Percentiles rank a stretch among this genome's conserved stretches.
Conservation (phyloP, 1,140 invertebrate species). For the Penaeus japonicus region DNA sequence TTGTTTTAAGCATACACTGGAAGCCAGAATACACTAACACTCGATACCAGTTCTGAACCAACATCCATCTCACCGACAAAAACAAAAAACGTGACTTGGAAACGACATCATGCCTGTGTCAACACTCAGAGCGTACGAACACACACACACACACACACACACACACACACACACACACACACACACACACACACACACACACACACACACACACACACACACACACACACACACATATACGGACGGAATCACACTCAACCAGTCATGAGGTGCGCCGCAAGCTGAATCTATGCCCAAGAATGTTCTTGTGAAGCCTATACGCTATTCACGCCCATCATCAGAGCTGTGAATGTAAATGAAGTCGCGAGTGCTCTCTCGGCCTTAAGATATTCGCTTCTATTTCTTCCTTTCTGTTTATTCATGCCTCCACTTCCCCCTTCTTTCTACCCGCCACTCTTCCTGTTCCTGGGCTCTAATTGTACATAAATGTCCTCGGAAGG, state of each 20-base stretch:
- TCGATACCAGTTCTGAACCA: too few species aligned
- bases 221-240: background rate
- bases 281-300: too few species aligned
- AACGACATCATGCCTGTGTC: background rate
- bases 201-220: conserved; percentile 54
- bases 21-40: too few species aligned
- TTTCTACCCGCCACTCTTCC: too few species aligned
- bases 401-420: too few species aligned
- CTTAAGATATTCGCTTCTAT: too few species aligned
- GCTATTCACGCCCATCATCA: background rate
- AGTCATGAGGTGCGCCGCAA: too few species aligned
- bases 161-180: conserved; percentile 17
- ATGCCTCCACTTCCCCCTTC: too few species aligned
- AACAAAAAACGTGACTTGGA: background rate
- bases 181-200: conserved; percentile 37
- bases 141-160: background rate
- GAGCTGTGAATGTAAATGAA: background rate
- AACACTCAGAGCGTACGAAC: background rate
- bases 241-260: conserved; percentile 24
- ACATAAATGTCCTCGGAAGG: too few species aligned
- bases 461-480: too few species aligned
- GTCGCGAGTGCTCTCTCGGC: background rate
- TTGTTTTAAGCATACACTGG: background rate
- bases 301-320: too few species aligned
- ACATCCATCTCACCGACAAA: too few species aligned